phyloP scores from a whole-genome alignment of 2,113 vertebrate species.

The Stictonetta naevosa region DNA sequence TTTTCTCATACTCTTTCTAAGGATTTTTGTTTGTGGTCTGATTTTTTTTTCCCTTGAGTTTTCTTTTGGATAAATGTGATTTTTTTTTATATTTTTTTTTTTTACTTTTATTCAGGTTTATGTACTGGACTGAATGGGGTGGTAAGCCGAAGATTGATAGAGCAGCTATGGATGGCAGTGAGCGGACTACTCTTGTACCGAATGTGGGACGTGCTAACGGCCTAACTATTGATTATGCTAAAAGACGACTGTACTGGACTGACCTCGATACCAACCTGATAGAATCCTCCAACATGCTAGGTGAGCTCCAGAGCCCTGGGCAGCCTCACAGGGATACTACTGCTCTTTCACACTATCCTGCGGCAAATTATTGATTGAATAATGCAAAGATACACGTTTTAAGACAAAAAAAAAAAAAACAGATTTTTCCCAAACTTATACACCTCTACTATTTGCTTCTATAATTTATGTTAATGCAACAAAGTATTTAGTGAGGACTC shows the following conservation, averaged over 20 bases:
- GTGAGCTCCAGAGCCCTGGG: constrained; percentile 64
- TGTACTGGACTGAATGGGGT: constrained; percentile 99
- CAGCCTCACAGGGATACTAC: background rate
- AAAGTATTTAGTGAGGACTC: background rate
- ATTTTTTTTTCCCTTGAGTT: background rate
- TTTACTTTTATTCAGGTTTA: constrained; percentile 81
- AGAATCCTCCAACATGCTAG: constrained; percentile 96
- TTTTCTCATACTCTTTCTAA: background rate
- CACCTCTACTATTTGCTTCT: background rate
- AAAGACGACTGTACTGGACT: constrained; percentile 95
- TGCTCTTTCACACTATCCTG: background rate
- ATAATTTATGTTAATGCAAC: background rate
- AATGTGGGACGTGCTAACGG: constrained; percentile 95
- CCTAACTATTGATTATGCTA: constrained; percentile 94
- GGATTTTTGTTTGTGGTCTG: background rate
- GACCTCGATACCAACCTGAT: constrained; percentile 96
- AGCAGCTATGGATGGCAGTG: constrained; percentile 93
- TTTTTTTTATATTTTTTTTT: background rate
- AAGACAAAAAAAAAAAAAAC: background rate
- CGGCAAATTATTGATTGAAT: background rate
- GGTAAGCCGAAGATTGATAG: constrained; percentile 96
- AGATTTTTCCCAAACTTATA: background rate
- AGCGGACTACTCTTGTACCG: constrained; percentile 88
- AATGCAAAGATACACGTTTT: background rate
- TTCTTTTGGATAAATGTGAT: background rate